Evolutionary conservation across 2,113 vertebrate species (phyloP).

Genomic region (Hemichromis elongatus): DNA sequence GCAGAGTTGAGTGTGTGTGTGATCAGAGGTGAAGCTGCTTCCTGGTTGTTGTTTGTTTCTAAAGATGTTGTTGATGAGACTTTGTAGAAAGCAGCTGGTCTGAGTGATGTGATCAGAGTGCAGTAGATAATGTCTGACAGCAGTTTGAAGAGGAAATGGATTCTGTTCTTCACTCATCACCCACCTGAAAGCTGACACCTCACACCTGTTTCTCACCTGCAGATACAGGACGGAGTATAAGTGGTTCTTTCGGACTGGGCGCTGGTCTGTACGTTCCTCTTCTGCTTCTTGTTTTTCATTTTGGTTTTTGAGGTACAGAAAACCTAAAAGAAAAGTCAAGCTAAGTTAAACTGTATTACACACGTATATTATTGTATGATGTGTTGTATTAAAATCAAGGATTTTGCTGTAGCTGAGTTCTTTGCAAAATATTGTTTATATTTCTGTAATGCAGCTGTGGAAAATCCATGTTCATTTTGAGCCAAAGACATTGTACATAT

Average conservation of each 20-base stretch:
- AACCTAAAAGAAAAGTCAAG: fast-evolving
- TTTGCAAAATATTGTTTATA: not conserved
- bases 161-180: no score
- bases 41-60: no score
- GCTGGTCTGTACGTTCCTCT: fast-evolving
- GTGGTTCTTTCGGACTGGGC: fast-evolving
- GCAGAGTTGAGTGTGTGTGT: not conserved
- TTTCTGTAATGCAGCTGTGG: not conserved
- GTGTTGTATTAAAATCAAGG: fast-evolving
- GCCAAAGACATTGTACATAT: not conserved
- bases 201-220: no score
- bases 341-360: not conserved
- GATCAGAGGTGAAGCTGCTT: not conserved
- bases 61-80: no score
- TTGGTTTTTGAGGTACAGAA: not conserved
- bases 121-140: no score
- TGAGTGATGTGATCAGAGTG: no score
- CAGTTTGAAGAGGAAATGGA: no score
- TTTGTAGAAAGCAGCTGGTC: no score
- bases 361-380: fast-evolving
- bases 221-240: not conserved
- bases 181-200: no score
- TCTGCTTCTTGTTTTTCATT: fast-evolving
- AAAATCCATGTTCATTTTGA: not conserved
- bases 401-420: not conserved